Evolutionary conservation across 2,888 invertebrate genomes (phyloP), one percentile per base, ranked within the genome.

Genomic region (Aricia artaxerxes): DNA sequence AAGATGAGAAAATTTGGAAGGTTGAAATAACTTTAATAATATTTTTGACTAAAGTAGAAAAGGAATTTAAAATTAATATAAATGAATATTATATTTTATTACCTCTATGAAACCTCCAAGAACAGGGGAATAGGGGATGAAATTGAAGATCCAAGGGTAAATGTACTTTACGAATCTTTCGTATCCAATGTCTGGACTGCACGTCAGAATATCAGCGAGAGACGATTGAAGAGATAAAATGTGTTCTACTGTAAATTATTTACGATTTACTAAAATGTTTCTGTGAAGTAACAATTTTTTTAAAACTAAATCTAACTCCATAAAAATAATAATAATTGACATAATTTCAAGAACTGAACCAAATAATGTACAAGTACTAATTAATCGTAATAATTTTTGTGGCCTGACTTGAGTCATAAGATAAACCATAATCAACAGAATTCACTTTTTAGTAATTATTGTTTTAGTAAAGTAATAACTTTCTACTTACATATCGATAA

Each of bases 91-190:
- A 53, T 53, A 53, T 53, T 53, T 53, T 2, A 35, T 83, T 84
- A 93, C 94, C 88, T 94, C 93, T 13, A 90, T 91, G 0, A 91
- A 5, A 4, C 87, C 80, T 4, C 91, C 94, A 73, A 94, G 81
- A 1, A 83, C n/a, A 1, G 83, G 81, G 0, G 91, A 88, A 81
- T 91, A 94, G 0, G 92, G 90, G 11, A 93, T 60, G 53, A 82
- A 85, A 61, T 88, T 87, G 79, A 93, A 94, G 0, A 94, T 88
- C 92, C 93, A 93, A 0, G 94, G 92, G 79, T 92, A 94, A 80
- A 91, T 91, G 81, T 90, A 87, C 9, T 61, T 87, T 0, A 90
- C 89, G 35, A 93, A 94, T 0, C 87, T 89, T 82, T 91, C 87
- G 77, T 94, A 92, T 0, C 86, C 82, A 1, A 78, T 78, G n/a